Base-by-base conservation (phyloP, 2,113 vertebrate genomes). In the Gnathonemus echidnorhynchus region DNA sequence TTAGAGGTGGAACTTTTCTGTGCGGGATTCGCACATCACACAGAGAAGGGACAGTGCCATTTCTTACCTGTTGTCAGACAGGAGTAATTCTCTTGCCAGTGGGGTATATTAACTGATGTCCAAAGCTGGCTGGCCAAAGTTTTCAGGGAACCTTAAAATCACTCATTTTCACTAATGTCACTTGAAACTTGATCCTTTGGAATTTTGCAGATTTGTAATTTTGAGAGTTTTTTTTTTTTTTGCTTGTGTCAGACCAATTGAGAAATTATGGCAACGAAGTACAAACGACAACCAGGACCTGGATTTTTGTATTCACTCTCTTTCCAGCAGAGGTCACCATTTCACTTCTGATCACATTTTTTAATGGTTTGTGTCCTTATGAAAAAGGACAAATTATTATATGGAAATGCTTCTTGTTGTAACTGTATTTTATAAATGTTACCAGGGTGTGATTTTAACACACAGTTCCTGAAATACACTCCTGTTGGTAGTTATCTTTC, bases 271-370 rank as follows among this genome's bases (percentile, higher is more conserved):
- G 1, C 35, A 80, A 19, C 74, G 2, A 77, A 77, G 31, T 77
- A 77, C 70, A 1, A 77, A 1, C 70, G 35, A 83, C 3, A 45
- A 83, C 39, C 17, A 42, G 15, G 6, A 11, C 39, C 17, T 11
- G 77, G 1, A 39, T 24, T 83, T 83, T 85, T 13, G n/a, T 74
- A 62, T 86, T 90, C 15, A 90, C 86, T 84, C 1, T 11, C 42
- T 8, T 4, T 91, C 94, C 96, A 95, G 93, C 93, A 96, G 96
- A 95, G 94, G 95, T 92, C 95, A 90, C 91, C 94, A 88, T 95
- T 94, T 92, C 89, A 92, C 93, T 91, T 92, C 92, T 93, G 45
- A 87, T 87, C 42, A 84, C 27, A 53, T 50, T 80, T 88, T n/a
- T 66, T 21, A 39, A 88, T 15, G 52, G 6, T 19, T 87, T 2